These are phyloP conservation scores for Phrynocephalus versicolor DNA, from an alignment of 2,113 vertebrate genomes.

Conservation along the genomic window DNA sequence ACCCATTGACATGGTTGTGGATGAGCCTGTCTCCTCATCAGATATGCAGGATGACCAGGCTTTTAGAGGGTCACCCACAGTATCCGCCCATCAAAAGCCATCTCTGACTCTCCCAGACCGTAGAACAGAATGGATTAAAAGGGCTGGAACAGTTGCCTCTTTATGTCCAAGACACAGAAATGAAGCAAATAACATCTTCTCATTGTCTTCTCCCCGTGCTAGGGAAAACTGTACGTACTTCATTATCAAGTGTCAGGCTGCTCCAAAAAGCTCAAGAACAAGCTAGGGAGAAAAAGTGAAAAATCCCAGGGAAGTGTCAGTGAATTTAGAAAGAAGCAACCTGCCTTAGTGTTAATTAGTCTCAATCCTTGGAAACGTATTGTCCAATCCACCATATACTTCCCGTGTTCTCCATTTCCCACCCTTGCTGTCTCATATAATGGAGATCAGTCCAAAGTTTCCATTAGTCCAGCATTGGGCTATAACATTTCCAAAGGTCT, in stretches of 20 bases:
- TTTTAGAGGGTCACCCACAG: slow-evolving; percentile 10
- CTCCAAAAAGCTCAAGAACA: not conserved
- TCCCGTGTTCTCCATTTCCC: too few species aligned
- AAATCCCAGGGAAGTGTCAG: not conserved
- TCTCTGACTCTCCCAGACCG: not conserved
- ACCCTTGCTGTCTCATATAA: not conserved
- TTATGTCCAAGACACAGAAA: not conserved
- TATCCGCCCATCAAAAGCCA: slow-evolving; percentile 48
- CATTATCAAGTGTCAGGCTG: not conserved
- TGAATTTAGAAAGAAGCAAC: not conserved
- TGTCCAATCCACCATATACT: not conserved
- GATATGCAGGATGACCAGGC: slow-evolving; percentile 11
- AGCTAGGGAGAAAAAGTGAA: not conserved
- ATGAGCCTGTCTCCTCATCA: slow-evolving; percentile 49
- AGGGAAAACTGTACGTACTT: not conserved
- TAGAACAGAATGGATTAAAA: not conserved
- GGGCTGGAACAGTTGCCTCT: not conserved
- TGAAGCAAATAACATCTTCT: not conserved
- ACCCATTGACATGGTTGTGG: slow-evolving; percentile 16
- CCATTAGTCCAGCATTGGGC: not conserved
- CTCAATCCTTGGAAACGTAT: not conserved
- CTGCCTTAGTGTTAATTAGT: not conserved
- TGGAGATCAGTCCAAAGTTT: not conserved
- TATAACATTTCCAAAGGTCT: not conserved
- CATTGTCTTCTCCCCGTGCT: not conserved